These are phyloP conservation scores for Nysson spinosus DNA, from an alignment of 2,888 invertebrate species.

Conservation along the genomic window DNA sequence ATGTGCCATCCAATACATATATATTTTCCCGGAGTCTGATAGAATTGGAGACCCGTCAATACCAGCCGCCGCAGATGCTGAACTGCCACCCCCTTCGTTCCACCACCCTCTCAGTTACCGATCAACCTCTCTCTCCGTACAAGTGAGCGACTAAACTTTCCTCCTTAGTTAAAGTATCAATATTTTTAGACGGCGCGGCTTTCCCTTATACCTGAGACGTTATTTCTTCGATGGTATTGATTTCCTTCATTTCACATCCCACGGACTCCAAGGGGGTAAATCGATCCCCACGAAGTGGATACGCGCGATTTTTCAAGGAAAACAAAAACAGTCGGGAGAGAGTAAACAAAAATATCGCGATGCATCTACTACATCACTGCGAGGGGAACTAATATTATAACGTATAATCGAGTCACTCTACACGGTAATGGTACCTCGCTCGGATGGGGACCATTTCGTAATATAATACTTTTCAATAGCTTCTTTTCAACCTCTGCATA, in stretches of 20 bases:
- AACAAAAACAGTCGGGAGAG: constrained; percentile 19
- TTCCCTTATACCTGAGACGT: constrained; percentile 64
- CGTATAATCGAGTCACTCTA: constrained; percentile 26
- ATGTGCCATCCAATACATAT: constrained; percentile 69
- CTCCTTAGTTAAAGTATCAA: constrained; percentile 75
- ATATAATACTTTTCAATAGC: constrained; percentile 5
- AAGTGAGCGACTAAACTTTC: constrained; percentile 63
- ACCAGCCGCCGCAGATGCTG: constrained; percentile 67
- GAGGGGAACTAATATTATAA: constrained; percentile 16
- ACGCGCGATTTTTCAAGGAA: constrained; percentile 4
- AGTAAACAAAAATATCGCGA: constrained; percentile 38
- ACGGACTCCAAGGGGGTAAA: constrained; percentile 3
- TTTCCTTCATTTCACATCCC: constrained; percentile 59
- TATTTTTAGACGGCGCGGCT: constrained; percentile 70
- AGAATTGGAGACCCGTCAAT: constrained; percentile 71
- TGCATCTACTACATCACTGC: constrained; percentile 3
- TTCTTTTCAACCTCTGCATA: too few relatives aligned
- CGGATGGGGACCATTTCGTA: neutral
- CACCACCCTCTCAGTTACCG: constrained; percentile 11
- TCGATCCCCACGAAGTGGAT: constrained; percentile 5
- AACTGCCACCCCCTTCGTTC: constrained; percentile 34
- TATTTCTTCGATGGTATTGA: constrained; percentile 64
- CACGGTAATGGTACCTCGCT: neutral
- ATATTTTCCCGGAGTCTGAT: constrained; percentile 60
- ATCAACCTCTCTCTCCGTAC: constrained; percentile 17